These are phyloP conservation scores for Cervus canadensis DNA, from an alignment of 2,113 vertebrate genomes.

Conservation along the genomic window DNA sequence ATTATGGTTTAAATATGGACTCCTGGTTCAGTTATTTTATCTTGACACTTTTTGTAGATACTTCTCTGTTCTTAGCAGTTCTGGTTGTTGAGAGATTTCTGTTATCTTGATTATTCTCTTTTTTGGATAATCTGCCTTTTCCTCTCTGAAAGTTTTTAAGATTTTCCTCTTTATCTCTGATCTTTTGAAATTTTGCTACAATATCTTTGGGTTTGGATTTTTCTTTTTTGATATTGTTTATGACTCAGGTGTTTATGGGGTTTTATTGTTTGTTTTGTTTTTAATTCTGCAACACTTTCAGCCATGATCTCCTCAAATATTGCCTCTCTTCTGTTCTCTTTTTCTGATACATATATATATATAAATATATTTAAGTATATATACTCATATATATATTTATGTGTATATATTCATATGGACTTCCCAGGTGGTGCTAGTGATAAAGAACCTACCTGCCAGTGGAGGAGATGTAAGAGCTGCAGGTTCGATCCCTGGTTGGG, in stretches of 20 bases:
- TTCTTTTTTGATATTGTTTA: not conserved
- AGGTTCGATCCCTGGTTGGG: not conserved
- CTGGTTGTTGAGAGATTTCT: not conserved
- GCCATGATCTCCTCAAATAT: not conserved
- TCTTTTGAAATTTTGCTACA: not conserved
- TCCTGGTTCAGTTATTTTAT: not conserved
- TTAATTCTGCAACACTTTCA: constrained; percentile 20
- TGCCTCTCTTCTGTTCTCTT: not conserved
- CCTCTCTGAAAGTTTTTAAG: not conserved
- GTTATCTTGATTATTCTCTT: not conserved
- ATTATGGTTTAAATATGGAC: not conserved
- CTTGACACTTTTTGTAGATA: not conserved
- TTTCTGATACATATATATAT: not conserved
- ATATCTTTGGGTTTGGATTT: not conserved
- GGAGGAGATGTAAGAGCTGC: not conserved
- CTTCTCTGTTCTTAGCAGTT: not conserved
- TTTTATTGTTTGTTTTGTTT: not conserved
- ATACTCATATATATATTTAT: not conserved
- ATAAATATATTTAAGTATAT: not conserved
- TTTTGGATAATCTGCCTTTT: not conserved
- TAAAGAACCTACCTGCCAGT: not conserved
- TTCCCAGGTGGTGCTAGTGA: not conserved
- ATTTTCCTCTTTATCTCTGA: not conserved
- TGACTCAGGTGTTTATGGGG: not conserved
- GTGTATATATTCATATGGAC: not conserved